Conservation (phyloP, 2,113 vertebrate genomes). For the Heterotis niloticus region DNA sequence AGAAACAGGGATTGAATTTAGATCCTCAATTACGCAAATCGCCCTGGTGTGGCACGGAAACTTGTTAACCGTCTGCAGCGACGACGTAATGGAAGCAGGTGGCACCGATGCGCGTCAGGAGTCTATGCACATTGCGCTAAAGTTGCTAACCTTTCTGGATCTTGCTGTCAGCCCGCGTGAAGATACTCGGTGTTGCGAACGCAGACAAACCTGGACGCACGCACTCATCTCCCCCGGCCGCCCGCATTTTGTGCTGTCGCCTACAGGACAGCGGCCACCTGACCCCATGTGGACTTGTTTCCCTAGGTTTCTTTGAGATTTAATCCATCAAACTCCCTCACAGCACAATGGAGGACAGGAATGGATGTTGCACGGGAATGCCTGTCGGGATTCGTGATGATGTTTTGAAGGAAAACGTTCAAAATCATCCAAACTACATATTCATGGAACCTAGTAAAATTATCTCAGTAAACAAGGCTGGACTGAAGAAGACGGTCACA, state of each 20-base stretch:
- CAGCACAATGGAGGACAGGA: too few species aligned
- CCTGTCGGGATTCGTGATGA: background rate
- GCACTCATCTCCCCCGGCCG: conserved; percentile 32
- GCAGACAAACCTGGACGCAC: background rate
- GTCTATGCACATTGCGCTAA: background rate
- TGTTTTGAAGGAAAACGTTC: conserved; percentile 32
- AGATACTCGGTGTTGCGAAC: too few species aligned
- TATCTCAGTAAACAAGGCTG: conserved; percentile 46
- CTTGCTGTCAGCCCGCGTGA: background rate
- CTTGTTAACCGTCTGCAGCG: background rate
- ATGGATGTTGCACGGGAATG: too few species aligned
- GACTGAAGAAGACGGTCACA: background rate
- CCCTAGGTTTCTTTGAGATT: background rate
- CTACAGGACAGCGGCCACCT: background rate
- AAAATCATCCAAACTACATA: conserved; percentile 45
- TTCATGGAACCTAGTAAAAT: conserved; percentile 43
- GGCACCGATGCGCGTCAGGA: background rate
- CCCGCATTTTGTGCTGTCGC: conserved; percentile 25
- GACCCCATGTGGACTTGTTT: background rate
- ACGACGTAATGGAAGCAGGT: background rate
- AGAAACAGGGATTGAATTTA: conserved; percentile 29
- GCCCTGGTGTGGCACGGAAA: background rate
- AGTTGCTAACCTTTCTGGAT: background rate
- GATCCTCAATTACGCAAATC: conserved; percentile 29
- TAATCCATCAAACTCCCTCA: too few species aligned